Base-by-base conservation (phyloP, 2,888 invertebrate genomes). In the Drosophila rubida region DNA sequence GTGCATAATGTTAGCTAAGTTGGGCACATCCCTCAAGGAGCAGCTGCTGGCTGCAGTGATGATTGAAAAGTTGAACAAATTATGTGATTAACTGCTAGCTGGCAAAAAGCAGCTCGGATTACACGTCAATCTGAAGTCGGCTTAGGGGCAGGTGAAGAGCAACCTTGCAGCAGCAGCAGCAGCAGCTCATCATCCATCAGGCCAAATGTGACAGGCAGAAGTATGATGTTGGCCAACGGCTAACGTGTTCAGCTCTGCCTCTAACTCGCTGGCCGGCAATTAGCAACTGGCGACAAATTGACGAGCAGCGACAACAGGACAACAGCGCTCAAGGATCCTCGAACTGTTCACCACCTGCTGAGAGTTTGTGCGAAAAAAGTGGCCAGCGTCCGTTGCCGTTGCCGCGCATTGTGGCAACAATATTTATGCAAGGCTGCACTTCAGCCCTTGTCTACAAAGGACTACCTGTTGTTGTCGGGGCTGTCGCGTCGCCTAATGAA, bases 251-350 rank as follows among this genome's bases (percentile, higher is more conserved):
- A n/a, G n/a, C n/a, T n/a, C n/a, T n/a, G n/a, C n/a, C n/a, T n/a
- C n/a, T n/a, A n/a, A n/a, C n/a, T n/a, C n/a, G n/a, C n/a, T n/a
- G 7, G 32, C 46, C 51, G 44, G 70, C 88, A 88, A 84, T 88
- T 84, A 84, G 87, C 84, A 78, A 86, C 76, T 78, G 84, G 84
- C 84, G 84, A 88, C 84, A 84, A 85, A 83, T 86, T 80, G 86
- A 65, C 78, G 81, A 63, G 69, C 57, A 44, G 42, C 32, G 32
- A 22, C 16, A 37, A 25, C 42, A 51, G 16, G 32, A 35, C 30
- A 57, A 49, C 51, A 48, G 60, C 42, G 4, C 5, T 5, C 4
- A 54, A 8, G 11, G 41, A 54, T 61, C 46, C 55, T 49, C 22
- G 11, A n/a, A n/a, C n/a, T 23, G 42, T 19, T 11, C 46, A 64